Conservation (phyloP, 2,888 invertebrate genomes). For the Therioaphis trifolii region DNA sequence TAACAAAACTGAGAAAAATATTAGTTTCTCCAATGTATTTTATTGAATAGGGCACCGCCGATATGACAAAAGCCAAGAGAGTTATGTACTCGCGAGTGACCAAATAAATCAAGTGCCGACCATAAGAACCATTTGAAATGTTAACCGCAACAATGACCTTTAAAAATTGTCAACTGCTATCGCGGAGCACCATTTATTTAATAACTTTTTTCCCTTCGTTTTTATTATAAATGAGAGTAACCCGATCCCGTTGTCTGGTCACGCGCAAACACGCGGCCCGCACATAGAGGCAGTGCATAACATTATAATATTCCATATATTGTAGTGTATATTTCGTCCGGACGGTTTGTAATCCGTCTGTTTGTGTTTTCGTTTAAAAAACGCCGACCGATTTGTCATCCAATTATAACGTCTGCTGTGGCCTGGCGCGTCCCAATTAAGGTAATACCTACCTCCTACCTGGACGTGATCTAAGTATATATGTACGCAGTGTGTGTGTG, state of each 20-base stretch:
- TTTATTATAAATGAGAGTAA: slow-evolving; percentile 39
- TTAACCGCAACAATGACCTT: slow-evolving; percentile 43
- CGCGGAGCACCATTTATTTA: slow-evolving; percentile 15
- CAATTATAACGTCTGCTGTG: slow-evolving; percentile 48
- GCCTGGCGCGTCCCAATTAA: slow-evolving; percentile 52
- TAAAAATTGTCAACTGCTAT: slow-evolving; percentile 30
- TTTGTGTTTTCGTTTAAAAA: slow-evolving; percentile 47
- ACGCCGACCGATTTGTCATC: slow-evolving; percentile 61
- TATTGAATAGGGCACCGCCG: neutral
- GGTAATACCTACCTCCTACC: slow-evolving; percentile 17
- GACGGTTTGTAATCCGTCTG: slow-evolving; percentile 40
- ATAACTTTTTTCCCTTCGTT: neutral
- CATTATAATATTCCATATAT: slow-evolving; percentile 30
- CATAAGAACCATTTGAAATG: slow-evolving; percentile 29
- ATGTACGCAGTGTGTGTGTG: neutral
- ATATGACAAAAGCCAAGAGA: neutral
- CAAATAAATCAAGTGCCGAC: slow-evolving; percentile 35
- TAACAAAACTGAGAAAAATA: no score
- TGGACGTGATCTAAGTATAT: neutral
- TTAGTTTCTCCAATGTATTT: neutral
- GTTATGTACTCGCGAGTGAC: neutral
- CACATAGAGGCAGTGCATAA: slow-evolving; percentile 37
- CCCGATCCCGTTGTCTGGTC: slow-evolving; percentile 51
- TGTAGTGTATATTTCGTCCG: neutral
- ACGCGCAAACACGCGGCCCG: slow-evolving; percentile 39